Evolutionary conservation across 2,888 invertebrate genomes (phyloP).

Genomic region (Drosophila recens): DNA sequence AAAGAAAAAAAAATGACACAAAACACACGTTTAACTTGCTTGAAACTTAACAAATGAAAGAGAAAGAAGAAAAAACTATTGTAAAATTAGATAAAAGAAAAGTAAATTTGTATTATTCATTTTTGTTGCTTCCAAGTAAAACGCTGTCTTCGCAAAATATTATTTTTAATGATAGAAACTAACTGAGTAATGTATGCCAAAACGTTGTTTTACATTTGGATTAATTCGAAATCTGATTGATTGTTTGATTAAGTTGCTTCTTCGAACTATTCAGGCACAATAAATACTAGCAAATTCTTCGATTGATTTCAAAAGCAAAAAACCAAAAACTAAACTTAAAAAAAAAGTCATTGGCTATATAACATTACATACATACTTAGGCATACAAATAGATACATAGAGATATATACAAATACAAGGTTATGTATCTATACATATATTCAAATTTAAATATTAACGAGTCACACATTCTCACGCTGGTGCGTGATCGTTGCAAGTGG

Average conservation of each 20-base stretch:
- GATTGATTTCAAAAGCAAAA: slow-evolving; percentile 47
- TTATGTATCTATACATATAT: slow-evolving; percentile 23
- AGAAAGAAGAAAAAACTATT: slow-evolving; percentile 29
- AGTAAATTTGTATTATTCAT: slow-evolving; percentile 38
- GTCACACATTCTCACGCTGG: slow-evolving; percentile 60
- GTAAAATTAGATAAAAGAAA: slow-evolving; percentile 43
- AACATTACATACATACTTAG: slow-evolving; percentile 38
- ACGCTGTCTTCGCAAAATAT: slow-evolving; percentile 76
- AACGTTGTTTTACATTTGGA: slow-evolving; percentile 19
- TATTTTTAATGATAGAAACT: slow-evolving; percentile 49
- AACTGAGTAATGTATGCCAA: slow-evolving; percentile 25
- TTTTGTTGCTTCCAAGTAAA: slow-evolving; percentile 73
- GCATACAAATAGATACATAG: slow-evolving; percentile 35
- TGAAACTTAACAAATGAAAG: slow-evolving; percentile 21
- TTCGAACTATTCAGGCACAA: slow-evolving; percentile 46
- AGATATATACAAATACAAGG: slow-evolving; percentile 27
- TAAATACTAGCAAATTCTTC: slow-evolving; percentile 55
- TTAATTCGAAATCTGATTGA: slow-evolving; percentile 17
- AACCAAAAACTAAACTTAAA: slow-evolving; percentile 36
- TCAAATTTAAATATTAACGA: slow-evolving; percentile 25
- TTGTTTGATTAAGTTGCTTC: slow-evolving; percentile 24
- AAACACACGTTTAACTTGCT: slow-evolving; percentile 38
- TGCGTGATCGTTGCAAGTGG: slow-evolving; percentile 69
- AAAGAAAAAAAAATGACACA: slow-evolving; percentile 49
- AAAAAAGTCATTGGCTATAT: slow-evolving; percentile 71